Conservation (phyloP, 30 jellyfish, hydroid and myxozoan genomes). For the Aurelia sp. region DNA sequence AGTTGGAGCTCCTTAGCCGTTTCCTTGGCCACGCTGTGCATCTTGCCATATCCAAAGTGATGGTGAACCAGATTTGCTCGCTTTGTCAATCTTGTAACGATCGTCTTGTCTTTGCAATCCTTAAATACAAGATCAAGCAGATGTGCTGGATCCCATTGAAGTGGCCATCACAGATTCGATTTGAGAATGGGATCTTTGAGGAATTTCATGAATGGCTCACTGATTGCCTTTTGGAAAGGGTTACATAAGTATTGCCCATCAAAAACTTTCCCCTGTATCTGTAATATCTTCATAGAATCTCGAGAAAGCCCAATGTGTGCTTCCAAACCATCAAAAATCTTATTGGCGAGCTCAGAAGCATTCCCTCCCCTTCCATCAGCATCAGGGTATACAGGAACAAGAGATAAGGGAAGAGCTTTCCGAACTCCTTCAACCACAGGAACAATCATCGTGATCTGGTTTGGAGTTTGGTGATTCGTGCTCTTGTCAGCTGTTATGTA, state of each 20-base stretch:
- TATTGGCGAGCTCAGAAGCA: background rate
- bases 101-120: background rate
- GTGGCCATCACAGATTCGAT: background rate
- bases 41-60: conserved; percentile 35
- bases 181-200: background rate
- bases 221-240: background rate
- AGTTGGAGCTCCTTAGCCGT: conserved; percentile 37
- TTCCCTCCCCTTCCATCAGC: conserved; percentile 18
- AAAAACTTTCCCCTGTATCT: conserved; percentile 1
- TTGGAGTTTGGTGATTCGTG: conserved; percentile 18
- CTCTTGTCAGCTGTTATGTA: conserved; percentile 22
- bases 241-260: no score
- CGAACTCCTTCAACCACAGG: conserved; percentile 20
- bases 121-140: background rate
- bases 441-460: conserved; percentile 32
- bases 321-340: background rate
- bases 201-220: background rate
- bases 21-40: conserved; percentile 33
- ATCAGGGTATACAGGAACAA: conserved; percentile 5
- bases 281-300: conserved; percentile 1
- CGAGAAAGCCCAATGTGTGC: background rate
- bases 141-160: conserved; percentile 5
- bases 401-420: background rate
- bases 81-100: background rate
- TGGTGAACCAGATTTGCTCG: conserved; percentile 16